Percentiles rank a stretch among this genome's conserved stretches.
These are phyloP conservation scores for Euschistus heros DNA, from an alignment of 1,140 invertebrate species.

Conservation along the genomic window DNA sequence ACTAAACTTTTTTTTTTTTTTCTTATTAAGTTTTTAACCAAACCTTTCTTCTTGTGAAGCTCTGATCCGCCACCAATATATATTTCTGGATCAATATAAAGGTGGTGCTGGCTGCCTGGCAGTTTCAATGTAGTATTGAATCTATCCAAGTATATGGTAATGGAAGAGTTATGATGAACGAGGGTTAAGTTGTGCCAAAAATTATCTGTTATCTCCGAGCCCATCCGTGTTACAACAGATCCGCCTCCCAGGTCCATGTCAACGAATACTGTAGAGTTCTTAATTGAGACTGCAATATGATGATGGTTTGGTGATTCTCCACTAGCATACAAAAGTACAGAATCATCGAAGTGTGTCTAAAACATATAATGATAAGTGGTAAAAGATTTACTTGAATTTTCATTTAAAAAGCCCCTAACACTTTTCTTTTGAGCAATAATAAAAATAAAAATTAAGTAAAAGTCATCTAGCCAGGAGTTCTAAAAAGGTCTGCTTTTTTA, in stretches of 20 bases:
- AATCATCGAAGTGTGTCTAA: slow-evolving; percentile 73
- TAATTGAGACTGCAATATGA: slow-evolving; percentile 70
- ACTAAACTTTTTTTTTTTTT: no score
- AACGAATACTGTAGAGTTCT: slow-evolving; percentile 63
- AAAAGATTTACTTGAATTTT: background rate
- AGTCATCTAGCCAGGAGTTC: no score
- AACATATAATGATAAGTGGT: slow-evolving; percentile 26
- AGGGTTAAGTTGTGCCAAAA: slow-evolving; percentile 86
- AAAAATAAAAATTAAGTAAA: no score
- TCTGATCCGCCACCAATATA: slow-evolving; percentile 80
- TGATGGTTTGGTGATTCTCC: slow-evolving; percentile 67
- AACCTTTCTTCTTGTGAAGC: slow-evolving; percentile 47
- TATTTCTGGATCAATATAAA: slow-evolving; percentile 86
- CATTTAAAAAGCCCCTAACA: no score
- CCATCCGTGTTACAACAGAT: slow-evolving; percentile 50
- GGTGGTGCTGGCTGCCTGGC: slow-evolving; percentile 54
- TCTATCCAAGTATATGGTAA: slow-evolving; percentile 63
- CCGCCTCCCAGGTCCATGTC: slow-evolving; percentile 73
- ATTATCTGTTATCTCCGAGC: slow-evolving; percentile 55
- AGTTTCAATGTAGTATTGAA: slow-evolving; percentile 55
- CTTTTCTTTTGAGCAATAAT: no score
- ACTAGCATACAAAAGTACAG: slow-evolving; percentile 74
- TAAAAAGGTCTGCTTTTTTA: no score
- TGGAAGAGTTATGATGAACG: slow-evolving; percentile 56
- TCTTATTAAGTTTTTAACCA: background rate